Evolutionary conservation across 2,113 vertebrate genomes (phyloP).

Genomic region (Stegostoma tigrinum): DNA sequence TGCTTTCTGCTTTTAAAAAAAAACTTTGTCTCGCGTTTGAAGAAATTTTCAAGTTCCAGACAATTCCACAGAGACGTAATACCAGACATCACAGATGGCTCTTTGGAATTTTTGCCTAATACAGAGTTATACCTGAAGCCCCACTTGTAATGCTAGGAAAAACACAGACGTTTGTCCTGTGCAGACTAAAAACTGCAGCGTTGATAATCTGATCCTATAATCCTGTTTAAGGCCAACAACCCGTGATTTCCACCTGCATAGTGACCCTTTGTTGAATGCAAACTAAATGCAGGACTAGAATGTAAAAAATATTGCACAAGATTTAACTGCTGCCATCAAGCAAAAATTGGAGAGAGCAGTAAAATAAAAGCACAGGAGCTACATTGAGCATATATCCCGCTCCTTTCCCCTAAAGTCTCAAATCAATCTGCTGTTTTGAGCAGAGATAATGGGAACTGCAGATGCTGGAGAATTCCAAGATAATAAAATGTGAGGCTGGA

Average conservation of each 20-base stretch:
- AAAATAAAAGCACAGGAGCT: not conserved
- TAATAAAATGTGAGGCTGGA: too few relatives aligned
- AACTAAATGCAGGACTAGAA: not conserved
- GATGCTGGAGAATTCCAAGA: too few relatives aligned
- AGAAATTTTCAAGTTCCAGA: not conserved
- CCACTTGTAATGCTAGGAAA: not conserved
- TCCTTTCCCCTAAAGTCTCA: not conserved
- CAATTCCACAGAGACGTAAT: not conserved
- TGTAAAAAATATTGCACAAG: not conserved
- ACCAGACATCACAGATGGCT: not conserved
- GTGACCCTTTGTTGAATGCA: not conserved
- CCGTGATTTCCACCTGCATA: not conserved
- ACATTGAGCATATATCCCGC: not conserved
- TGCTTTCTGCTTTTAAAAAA: not conserved
- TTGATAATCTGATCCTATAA: not conserved
- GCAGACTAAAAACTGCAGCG: not conserved
- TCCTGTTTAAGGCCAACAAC: not conserved
- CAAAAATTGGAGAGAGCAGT: not conserved
- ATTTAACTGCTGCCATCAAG: not conserved
- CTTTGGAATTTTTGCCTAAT: not conserved
- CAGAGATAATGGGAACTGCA: too few relatives aligned
- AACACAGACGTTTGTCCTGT: not conserved
- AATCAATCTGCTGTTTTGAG: not conserved
- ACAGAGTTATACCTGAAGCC: not conserved
- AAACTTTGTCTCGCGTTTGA: not conserved